Base-by-base conservation (phyloP, 2,888 invertebrate genomes). In the Philereme transversata region DNA sequence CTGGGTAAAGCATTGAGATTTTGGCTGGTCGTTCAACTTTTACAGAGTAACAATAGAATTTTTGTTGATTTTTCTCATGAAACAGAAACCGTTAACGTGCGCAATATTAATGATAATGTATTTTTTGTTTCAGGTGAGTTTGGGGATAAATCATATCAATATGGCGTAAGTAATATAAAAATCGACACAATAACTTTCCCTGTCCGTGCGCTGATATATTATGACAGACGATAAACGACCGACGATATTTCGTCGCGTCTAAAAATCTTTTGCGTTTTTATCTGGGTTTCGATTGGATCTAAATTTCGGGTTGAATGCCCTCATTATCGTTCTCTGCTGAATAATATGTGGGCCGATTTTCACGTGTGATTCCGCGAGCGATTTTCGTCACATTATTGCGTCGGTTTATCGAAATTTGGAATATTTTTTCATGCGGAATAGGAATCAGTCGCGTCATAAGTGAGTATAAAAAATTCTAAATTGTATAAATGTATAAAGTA, bases 261-360 rank as follows among this genome's bases (percentile, higher is more conserved):
- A 73, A 75, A 75, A 76, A 68, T 62, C 67, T 69, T 64, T 67
- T 62, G 57, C 68, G 67, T 67, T 69, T 63, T 69, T 76, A 74
- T 77, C 78, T 65, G 72, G 72, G 72, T 70, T 77, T 71, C 78
- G 78, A 78, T 79, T 81, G 83, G 81, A 79, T 83, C 84, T 81
- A 83, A 81, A 75, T 81, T 69, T 62, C 48, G 73, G 74, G 90
- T 83, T 90, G 83, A 86, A 83, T 67, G 83, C 53, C 85, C 90
- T 86, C 84, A 87, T 89, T 89, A 89, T 86, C 82, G 75, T 69
- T 64, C 78, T 74, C 80, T 85, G 76, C 78, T 83, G 89, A 80
- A 89, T 90, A 90, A 90, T 82, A 91, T 90, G 87, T 91, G 80
- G 89, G 84, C 82, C 89, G 82, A 83, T 82, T 84, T 86, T 84